phyloP scores from a whole-genome alignment of 2,888 invertebrate genomes.

The Deroplatys truncata region DNA sequence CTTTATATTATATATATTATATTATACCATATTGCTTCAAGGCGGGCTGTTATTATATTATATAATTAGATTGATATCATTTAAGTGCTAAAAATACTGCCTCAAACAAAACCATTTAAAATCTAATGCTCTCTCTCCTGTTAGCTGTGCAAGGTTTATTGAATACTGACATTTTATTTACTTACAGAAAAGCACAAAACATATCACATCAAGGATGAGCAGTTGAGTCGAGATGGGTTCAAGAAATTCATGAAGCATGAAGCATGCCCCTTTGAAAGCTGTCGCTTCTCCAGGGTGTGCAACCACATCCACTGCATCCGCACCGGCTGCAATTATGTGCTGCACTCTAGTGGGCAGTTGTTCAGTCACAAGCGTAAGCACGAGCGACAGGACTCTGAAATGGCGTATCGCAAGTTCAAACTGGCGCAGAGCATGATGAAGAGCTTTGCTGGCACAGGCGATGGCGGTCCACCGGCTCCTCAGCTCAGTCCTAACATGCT shows the following conservation, averaged over 20 bases:
- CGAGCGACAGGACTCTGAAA: conserved; percentile 88
- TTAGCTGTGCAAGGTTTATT: too few species aligned
- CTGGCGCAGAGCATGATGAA: conserved; percentile 49
- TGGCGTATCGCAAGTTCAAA: conserved; percentile 76
- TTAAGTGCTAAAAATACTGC: too few species aligned
- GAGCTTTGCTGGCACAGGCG: conserved; percentile 35
- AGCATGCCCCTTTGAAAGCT: conserved; percentile 84
- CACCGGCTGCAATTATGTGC: conserved; percentile 89
- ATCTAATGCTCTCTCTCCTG: too few species aligned
- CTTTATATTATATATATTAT: too few species aligned
- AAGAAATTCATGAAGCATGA: conserved; percentile 99
- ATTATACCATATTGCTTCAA: too few species aligned
- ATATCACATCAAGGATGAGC: conserved; percentile 96
- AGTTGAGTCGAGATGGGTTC: conserved; percentile 91
- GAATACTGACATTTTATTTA: neutral
- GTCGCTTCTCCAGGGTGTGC: conserved; percentile 90
- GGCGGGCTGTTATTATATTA: too few species aligned
- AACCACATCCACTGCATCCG: conserved; percentile 99
- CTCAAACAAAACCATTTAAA: too few species aligned
- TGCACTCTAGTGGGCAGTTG: conserved; percentile 94
- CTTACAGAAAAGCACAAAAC: conserved; percentile 94
- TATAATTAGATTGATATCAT: too few species aligned
- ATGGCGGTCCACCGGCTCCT: conserved; percentile 8
- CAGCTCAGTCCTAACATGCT: conserved; percentile 30
- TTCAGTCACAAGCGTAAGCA: conserved; percentile 97